Evolutionary conservation across 2,888 invertebrate genomes (phyloP).

Genomic region (Frankliniella intonsa): DNA sequence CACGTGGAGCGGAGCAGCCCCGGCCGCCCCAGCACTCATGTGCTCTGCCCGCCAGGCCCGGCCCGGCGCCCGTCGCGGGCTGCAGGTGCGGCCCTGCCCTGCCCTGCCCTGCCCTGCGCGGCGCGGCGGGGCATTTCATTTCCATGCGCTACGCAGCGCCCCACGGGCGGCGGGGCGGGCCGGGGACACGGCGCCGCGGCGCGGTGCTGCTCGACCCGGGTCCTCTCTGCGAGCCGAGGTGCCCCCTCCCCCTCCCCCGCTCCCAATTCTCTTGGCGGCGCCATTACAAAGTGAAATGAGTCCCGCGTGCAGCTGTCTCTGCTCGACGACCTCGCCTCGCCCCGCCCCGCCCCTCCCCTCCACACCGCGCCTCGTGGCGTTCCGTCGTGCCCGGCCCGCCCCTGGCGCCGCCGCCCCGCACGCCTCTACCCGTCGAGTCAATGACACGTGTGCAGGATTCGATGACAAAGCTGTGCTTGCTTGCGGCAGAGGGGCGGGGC

Average conservation of each 20-base stretch:
- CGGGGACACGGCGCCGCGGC: background rate
- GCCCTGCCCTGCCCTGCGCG: background rate
- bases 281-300: conserved; percentile 5
- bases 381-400: background rate
- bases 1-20: no score
- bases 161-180: background rate
- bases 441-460: background rate
- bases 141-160: background rate
- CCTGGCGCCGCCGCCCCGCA: background rate
- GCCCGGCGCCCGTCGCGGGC: background rate
- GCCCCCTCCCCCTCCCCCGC: background rate
- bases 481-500: no score
- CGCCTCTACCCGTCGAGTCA: background rate
- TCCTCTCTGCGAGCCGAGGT: background rate
- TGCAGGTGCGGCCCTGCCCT: background rate
- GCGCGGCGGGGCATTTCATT: background rate
- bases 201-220: background rate
- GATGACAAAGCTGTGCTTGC: no score
- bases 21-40: background rate
- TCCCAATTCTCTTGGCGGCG: background rate
- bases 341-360: background rate
- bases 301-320: background rate
- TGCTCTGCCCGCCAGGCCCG: background rate
- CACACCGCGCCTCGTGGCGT: background rate
- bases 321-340: background rate